phyloP scores from a whole-genome alignment of 1,140 invertebrate genomes.

The Drosophila fuyamai region DNA sequence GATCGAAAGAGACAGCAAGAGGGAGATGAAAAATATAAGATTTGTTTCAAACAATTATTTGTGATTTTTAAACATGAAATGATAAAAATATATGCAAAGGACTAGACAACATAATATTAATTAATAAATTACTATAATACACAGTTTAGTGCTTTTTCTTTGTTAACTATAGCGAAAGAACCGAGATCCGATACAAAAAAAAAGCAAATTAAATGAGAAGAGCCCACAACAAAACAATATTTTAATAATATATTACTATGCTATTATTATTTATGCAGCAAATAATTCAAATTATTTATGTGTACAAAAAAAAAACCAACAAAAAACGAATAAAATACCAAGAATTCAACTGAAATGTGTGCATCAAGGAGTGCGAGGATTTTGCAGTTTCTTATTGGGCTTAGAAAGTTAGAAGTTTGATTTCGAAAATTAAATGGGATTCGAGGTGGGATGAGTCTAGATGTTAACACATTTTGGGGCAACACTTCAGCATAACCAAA shows the following conservation, averaged over 20 bases:
- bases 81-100: conserved; percentile 64
- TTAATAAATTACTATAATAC: conserved; percentile 65
- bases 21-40: conserved; percentile 33
- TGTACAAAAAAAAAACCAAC: conserved; percentile 51
- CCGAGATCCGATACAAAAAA: conserved; percentile 20
- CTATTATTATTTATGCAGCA: conserved; percentile 75
- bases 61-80: conserved; percentile 81
- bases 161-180: conserved; percentile 59
- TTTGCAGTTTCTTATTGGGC: conserved; percentile 11
- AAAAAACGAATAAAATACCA: conserved; percentile 61
- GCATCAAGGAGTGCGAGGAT: neutral
- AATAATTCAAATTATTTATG: conserved; percentile 74
- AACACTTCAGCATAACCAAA: no score
- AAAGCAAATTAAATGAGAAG: conserved; percentile 1
- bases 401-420: neutral
- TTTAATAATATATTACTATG: conserved; percentile 47
- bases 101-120: conserved; percentile 72
- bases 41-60: conserved; percentile 83
- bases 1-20: conserved; percentile 20
- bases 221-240: conserved; percentile 39
- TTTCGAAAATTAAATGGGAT: neutral
- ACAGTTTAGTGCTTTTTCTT: conserved; percentile 69
- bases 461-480: no score
- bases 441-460: neutral
- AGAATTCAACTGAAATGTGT: conserved; percentile 41